phyloP scores from a whole-genome alignment of 2,888 invertebrate genomes.

The Sinotaia quadrata region DNA sequence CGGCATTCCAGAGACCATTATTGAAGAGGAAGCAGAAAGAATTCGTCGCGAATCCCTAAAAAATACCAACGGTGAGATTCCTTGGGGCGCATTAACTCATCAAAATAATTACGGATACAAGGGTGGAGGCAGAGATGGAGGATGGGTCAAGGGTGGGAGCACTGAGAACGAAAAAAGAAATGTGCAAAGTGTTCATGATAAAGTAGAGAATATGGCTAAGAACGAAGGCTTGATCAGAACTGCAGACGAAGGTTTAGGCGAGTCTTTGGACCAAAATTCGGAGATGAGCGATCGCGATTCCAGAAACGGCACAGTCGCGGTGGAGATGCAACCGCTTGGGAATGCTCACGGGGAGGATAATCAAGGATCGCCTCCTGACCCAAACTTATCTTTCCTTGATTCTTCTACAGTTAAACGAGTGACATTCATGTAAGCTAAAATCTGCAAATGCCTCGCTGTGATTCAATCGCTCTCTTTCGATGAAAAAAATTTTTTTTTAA shows the following conservation, averaged over 20 bases:
- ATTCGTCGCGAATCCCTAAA: conserved; percentile 42
- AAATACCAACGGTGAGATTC: conserved; percentile 19
- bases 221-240: no score
- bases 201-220: neutral
- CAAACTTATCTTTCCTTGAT: conserved; percentile 30
- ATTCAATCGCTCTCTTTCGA: no score
- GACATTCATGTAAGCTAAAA: conserved; percentile 36
- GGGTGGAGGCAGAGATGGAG: neutral
- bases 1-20: conserved; percentile 55
- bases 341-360: neutral
- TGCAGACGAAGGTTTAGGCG: conserved; percentile 49
- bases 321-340: conserved; percentile 18
- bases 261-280: conserved; percentile 47
- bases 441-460: no score
- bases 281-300: conserved; percentile 46
- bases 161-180: neutral
- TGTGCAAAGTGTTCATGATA: conserved; percentile 10
- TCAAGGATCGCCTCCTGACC: conserved; percentile 21
- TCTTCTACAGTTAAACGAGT: conserved; percentile 32
- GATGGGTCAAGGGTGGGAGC: neutral
- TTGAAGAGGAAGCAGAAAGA: conserved; percentile 52
- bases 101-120: neutral
- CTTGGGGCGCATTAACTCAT: no score
- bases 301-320: conserved; percentile 18
- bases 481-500: no score